Conservation (phyloP, 2,113 vertebrate species). For the Neolamprologus modestus region DNA sequence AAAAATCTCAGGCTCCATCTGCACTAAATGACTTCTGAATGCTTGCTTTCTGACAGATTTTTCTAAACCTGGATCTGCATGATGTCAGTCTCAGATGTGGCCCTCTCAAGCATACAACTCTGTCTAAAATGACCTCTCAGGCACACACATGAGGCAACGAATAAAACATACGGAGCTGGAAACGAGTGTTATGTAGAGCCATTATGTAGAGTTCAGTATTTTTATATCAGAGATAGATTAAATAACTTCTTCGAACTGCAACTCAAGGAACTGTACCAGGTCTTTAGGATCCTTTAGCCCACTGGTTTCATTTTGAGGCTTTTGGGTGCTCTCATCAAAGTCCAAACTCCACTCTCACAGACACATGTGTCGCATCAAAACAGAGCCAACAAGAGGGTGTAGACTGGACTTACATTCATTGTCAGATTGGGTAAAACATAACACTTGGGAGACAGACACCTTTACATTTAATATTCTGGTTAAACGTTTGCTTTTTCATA, state of each 20-base stretch:
- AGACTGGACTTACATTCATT: neutral
- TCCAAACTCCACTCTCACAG: neutral
- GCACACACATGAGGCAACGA: neutral
- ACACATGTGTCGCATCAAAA: neutral
- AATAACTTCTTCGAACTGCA: neutral
- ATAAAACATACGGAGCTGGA: fast-evolving
- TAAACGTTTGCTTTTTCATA: fast-evolving
- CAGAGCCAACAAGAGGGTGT: neutral
- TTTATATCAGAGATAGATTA: neutral
- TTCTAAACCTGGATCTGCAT: neutral
- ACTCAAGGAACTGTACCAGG: neutral
- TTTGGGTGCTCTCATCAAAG: neutral
- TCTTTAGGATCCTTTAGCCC: neutral
- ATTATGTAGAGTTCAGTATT: fast-evolving
- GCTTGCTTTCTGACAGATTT: neutral
- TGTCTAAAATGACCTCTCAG: neutral
- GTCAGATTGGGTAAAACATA: neutral
- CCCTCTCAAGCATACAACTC: neutral
- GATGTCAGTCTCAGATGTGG: neutral
- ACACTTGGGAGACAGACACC: neutral
- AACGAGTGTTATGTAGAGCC: neutral
- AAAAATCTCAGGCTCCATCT: neutral
- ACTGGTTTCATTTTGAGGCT: neutral
- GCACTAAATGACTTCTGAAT: neutral
- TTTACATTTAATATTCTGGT: neutral